A percentile compares a stretch with the other conserved stretches of the same genome.
Conservation (phyloP, 2,888 invertebrate species). For the Drosophila fulvimacula region DNA sequence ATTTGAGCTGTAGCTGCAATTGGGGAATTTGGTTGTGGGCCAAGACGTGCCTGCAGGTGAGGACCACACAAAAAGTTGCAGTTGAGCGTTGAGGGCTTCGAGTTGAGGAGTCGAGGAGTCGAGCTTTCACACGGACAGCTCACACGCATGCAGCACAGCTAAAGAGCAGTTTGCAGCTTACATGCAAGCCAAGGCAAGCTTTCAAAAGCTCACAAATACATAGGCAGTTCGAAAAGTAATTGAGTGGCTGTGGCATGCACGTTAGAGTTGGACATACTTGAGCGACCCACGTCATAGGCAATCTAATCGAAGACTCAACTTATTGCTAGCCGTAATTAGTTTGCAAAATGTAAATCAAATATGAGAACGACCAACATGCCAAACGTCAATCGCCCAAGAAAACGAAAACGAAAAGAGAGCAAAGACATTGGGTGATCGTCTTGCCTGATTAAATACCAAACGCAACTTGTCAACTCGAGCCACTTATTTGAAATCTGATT, state of each 20-base stretch:
- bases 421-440: slow-evolving; percentile 15
- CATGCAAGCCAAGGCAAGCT: slow-evolving; percentile 8
- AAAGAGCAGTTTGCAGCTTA: background rate
- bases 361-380: background rate
- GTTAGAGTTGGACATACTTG: slow-evolving; percentile 26
- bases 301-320: slow-evolving; percentile 45
- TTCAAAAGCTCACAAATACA: slow-evolving; percentile 36
- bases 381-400: slow-evolving; percentile 13
- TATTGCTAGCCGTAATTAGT: slow-evolving; percentile 38
- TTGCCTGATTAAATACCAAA: slow-evolving; percentile 42
- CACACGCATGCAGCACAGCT: slow-evolving; percentile 4
- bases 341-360: slow-evolving; percentile 34
- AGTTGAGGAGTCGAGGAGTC: background rate
- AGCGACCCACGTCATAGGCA: slow-evolving; percentile 39
- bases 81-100: no score
- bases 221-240: slow-evolving; percentile 19
- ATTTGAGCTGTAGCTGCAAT: slow-evolving; percentile 8
- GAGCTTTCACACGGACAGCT: slow-evolving; percentile 19
- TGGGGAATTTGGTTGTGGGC: slow-evolving; percentile 24
- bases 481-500: slow-evolving; percentile 34
- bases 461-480: slow-evolving; percentile 42
- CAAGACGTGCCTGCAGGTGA: slow-evolving; percentile 37
- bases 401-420: background rate
- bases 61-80: slow-evolving; percentile 36
- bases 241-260: background rate